These are phyloP conservation scores for Octonoba sinensis DNA, from an alignment of 2,888 invertebrate species.

Conservation along the genomic window DNA sequence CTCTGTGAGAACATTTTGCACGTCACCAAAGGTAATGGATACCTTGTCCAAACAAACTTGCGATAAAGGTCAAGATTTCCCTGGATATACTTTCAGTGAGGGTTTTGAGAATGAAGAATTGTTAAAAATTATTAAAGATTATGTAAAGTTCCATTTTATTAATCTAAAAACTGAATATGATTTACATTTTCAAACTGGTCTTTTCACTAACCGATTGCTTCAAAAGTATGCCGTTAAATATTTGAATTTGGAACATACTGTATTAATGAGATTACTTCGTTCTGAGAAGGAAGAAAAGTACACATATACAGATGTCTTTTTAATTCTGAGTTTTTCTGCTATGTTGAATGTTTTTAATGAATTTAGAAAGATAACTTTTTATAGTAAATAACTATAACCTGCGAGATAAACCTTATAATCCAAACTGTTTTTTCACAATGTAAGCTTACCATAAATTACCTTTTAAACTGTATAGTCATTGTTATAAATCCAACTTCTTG, in stretches of 20 bases:
- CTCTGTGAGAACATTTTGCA: too few relatives aligned
- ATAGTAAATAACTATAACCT: too few relatives aligned
- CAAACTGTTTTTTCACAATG: too few relatives aligned
- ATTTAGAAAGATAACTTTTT: neutral
- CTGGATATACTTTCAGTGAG: neutral
- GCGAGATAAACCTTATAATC: too few relatives aligned
- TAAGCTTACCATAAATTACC: too few relatives aligned
- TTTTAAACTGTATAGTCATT: too few relatives aligned
- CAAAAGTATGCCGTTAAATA: neutral
- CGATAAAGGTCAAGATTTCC: neutral
- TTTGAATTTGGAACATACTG: neutral
- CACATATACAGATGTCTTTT: neutral
- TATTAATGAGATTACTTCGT: neutral
- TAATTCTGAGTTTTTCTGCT: neutral
- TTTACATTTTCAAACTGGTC: too few relatives aligned
- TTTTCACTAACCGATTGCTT: too few relatives aligned
- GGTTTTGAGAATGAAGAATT: neutral
- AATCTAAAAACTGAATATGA: neutral
- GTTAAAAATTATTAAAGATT: neutral
- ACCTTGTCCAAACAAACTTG: neutral
- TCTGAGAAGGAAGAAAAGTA: neutral
- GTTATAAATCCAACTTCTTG: too few relatives aligned
- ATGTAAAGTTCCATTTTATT: constrained; percentile 1
- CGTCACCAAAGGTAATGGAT: too few relatives aligned
- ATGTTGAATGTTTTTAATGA: neutral